Evolutionary conservation across 2,888 invertebrate species (phyloP).

Genomic region (Willowsia nigromaculata): DNA sequence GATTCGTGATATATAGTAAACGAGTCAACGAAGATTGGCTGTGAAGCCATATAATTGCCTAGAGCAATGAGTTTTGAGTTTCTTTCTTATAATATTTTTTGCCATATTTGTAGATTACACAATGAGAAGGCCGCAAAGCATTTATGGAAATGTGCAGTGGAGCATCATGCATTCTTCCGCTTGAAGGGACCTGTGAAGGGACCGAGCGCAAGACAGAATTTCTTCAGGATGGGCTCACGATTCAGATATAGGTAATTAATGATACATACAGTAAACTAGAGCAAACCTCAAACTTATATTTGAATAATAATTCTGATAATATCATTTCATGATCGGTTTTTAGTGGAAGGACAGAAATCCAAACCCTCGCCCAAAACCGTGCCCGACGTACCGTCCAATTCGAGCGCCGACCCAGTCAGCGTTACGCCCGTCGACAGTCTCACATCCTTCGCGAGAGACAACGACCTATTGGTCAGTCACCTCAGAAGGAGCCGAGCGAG

Average conservation of each 20-base stretch:
- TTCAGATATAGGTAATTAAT: constrained; percentile 94
- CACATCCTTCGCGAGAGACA: constrained; percentile 82
- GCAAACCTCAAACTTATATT: constrained; percentile 30
- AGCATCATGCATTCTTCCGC: constrained; percentile 99
- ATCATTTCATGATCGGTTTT: not conserved
- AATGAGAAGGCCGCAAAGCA: constrained; percentile 99
- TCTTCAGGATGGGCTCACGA: constrained; percentile 98
- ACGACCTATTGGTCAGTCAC: constrained; percentile 81
- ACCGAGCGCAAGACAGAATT: constrained; percentile 94
- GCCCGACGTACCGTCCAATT: constrained; percentile 96
- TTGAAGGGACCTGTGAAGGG: constrained; percentile 93
- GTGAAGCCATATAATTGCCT: not conserved
- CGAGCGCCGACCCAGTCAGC: constrained; percentile 96
- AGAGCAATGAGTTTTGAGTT: too few relatives aligned
- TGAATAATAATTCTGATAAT: too few relatives aligned
- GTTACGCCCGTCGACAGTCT: constrained; percentile 87
- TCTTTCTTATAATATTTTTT: too few relatives aligned
- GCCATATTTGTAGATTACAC: constrained; percentile 84
- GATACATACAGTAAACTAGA: constrained; percentile 60
- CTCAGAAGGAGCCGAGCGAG: constrained; percentile 46
- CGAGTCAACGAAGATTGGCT: not conserved
- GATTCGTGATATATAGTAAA: not conserved
- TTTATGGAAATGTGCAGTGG: constrained; percentile 99
- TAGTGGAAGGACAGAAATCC: constrained; percentile 98
- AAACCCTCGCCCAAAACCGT: constrained; percentile 94